Evolutionary conservation across 2,888 invertebrate species (phyloP).

Genomic region (Latrodectus hesperus): DNA sequence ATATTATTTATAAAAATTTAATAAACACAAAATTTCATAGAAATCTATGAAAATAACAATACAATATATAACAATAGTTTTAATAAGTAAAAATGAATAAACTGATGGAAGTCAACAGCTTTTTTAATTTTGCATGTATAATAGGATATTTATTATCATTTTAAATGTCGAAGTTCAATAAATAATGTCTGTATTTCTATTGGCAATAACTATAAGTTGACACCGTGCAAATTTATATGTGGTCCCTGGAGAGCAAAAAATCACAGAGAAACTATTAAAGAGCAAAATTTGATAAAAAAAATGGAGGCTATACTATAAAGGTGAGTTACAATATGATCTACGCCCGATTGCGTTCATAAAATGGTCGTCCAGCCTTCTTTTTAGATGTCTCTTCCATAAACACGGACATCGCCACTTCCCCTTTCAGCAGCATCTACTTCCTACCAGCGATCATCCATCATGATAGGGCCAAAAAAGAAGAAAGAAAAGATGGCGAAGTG

Average conservation of each 20-base stretch:
- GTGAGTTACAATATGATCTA: slow-evolving; percentile 63
- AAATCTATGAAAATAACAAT: too few species aligned
- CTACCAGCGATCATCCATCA: slow-evolving; percentile 53
- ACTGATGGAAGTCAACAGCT: too few species aligned
- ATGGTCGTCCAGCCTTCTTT: slow-evolving; percentile 62
- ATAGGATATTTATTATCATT: too few species aligned
- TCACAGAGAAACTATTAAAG: too few species aligned
- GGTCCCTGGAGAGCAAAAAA: background rate
- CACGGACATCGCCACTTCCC: slow-evolving; percentile 58
- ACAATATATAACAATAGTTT: too few species aligned
- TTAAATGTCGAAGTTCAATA: too few species aligned
- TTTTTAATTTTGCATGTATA: too few species aligned
- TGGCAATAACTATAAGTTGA: background rate
- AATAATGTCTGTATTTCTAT: too few species aligned
- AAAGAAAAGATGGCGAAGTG: slow-evolving; percentile 17
- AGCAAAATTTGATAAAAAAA: background rate
- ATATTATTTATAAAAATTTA: too few species aligned
- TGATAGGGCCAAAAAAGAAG: slow-evolving; percentile 27
- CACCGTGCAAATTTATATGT: background rate
- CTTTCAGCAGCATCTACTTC: slow-evolving; percentile 55
- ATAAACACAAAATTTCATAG: too few species aligned
- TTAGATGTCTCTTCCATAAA: slow-evolving; percentile 59
- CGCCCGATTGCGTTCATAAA: slow-evolving; percentile 60
- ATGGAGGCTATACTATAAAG: slow-evolving; percentile 23
- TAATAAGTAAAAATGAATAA: too few species aligned